A percentile compares a stretch with the other conserved stretches of the same genome.
These are phyloP conservation scores for Madoqua kirkii DNA, from an alignment of 2,113 vertebrate species.

Conservation along the genomic window DNA sequence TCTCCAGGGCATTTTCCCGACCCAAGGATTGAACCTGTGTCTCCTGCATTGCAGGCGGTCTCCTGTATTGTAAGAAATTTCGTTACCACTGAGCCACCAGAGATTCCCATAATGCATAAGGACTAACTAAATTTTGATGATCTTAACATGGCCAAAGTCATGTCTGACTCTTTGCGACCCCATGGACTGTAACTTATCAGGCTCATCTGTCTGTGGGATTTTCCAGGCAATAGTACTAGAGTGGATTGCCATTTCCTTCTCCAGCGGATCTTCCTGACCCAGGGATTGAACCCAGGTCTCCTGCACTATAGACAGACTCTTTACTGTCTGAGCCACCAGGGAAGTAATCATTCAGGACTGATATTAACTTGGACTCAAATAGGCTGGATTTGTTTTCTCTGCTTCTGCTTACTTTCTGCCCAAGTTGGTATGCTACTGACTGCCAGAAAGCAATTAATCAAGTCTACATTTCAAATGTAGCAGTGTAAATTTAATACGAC, in stretches of 20 bases:
- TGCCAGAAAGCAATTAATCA: constrained; percentile 12
- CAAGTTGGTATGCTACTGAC: background rate
- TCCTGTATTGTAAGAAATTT: background rate
- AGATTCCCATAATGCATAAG: background rate
- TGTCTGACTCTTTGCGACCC: too few species aligned
- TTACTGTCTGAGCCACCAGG: too few species aligned
- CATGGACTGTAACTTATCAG: too few species aligned
- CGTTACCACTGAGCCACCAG: background rate
- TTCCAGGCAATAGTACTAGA: too few species aligned
- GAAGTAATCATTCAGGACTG: background rate
- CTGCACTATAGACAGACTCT: too few species aligned
- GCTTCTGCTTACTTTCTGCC: background rate
- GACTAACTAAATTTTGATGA: background rate
- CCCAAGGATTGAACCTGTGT: background rate
- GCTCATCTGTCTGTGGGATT: too few species aligned
- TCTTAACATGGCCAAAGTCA: background rate
- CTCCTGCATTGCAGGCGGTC: background rate
- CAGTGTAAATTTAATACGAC: background rate
- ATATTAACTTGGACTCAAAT: background rate
- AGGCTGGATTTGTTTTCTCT: background rate
- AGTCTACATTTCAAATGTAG: background rate
- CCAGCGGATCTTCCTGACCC: too few species aligned
- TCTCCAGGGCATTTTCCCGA: background rate
- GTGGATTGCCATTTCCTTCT: too few species aligned
- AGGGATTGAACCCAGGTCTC: too few species aligned